Evolutionary conservation across 2,797 vertebrate species (phyloP).

Genomic region (Phrynocephalus guinanensis): DNA sequence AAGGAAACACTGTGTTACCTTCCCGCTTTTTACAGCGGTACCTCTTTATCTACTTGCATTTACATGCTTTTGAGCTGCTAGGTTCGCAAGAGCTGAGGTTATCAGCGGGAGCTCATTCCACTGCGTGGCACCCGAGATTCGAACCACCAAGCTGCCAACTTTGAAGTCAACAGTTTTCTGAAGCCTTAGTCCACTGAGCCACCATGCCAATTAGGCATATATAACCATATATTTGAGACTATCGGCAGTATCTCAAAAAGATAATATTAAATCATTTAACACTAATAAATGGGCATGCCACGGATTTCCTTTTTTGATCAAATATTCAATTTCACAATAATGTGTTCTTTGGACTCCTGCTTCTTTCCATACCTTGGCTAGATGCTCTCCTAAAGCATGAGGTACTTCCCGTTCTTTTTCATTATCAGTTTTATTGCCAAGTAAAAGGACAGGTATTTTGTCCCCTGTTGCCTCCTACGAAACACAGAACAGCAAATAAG

Average conservation of each 20-base stretch:
- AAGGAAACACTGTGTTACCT: too few species aligned
- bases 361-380: constrained; percentile 89
- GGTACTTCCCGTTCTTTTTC: constrained; percentile 86
- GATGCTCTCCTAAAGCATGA: constrained; percentile 79
- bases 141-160: too few species aligned
- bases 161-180: too few species aligned
- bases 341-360: background rate
- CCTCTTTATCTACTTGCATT: too few species aligned
- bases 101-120: too few species aligned
- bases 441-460: constrained; percentile 86
- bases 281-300: background rate
- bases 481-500: constrained; percentile 39
- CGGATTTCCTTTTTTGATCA: background rate
- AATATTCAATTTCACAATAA: background rate
- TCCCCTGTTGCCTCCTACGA: constrained; percentile 87
- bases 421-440: constrained; percentile 92
- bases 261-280: background rate
- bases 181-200: too few species aligned
- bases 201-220: too few species aligned
- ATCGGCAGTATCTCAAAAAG: background rate
- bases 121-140: too few species aligned
- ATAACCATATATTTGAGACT: background rate
- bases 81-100: too few species aligned
- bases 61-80: too few species aligned
- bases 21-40: too few species aligned